Conservation (phyloP, 2,888 invertebrate species). For the Dolichomitus sp. region DNA sequence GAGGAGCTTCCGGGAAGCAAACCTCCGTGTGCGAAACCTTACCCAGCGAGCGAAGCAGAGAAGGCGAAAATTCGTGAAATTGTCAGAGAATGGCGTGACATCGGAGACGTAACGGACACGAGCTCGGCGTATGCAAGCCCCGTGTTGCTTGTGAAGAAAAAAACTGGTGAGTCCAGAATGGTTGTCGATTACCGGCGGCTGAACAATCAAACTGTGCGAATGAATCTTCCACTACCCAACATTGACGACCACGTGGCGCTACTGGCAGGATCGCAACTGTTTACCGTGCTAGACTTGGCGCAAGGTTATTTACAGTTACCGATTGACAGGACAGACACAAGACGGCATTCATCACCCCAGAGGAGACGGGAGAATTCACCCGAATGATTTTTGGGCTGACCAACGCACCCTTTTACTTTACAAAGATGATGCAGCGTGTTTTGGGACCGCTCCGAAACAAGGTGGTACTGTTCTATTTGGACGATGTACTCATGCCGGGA, state of each 20-base stretch:
- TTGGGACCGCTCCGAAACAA: conserved; percentile 58
- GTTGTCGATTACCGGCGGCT: conserved; percentile 55
- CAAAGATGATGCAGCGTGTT: conserved; percentile 47
- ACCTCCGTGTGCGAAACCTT: conserved; percentile 44
- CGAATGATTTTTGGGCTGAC: conserved; percentile 74
- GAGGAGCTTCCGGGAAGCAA: conserved; percentile 45
- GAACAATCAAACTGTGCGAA: conserved; percentile 43
- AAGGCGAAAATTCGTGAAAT: conserved; percentile 51
- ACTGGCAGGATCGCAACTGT: conserved; percentile 10
- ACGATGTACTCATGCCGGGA: conserved; percentile 75
- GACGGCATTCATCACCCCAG: conserved; percentile 65
- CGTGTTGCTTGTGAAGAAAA: conserved; percentile 62
- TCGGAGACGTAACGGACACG: conserved; percentile 53
- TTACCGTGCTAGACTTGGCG: conserved; percentile 33
- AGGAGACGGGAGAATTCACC: conserved; percentile 70
- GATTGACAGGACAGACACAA: conserved; percentile 55
- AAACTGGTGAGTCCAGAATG: conserved; percentile 57
- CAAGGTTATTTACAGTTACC: conserved; percentile 54
- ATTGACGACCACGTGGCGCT: conserved; percentile 52
- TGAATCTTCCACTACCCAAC: conserved; percentile 45
- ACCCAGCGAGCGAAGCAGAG: conserved; percentile 44
- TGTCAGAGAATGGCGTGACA: conserved; percentile 35
- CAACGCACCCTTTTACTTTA: conserved; percentile 73
- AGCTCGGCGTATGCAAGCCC: conserved; percentile 64
- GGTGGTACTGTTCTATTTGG: conserved; percentile 73